These are phyloP conservation scores for Drosophila yakuba DNA, from an alignment of 1,140 invertebrate genomes.

Conservation along the genomic window DNA sequence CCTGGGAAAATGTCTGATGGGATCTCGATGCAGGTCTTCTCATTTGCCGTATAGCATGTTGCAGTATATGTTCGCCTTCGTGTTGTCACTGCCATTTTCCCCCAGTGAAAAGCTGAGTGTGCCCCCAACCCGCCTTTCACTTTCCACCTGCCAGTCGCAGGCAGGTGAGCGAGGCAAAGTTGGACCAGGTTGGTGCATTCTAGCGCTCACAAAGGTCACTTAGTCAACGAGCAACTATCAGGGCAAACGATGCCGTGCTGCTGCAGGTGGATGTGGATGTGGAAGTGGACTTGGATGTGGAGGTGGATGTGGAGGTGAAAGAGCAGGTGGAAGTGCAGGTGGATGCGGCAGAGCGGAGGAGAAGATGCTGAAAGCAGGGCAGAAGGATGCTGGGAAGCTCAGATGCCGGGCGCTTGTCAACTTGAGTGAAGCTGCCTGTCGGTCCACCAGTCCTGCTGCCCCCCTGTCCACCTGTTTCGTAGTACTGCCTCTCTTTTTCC, in stretches of 20 bases:
- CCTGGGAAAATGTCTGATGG: background rate
- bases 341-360: constrained; percentile 5
- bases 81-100: constrained; percentile 1
- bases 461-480: too few species aligned
- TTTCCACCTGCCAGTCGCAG: constrained; percentile 51
- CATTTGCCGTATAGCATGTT: background rate
- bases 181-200: constrained; percentile 64
- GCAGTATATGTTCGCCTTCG: background rate
- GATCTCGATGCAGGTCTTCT: background rate
- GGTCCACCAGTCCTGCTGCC: constrained; percentile 20
- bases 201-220: constrained; percentile 76
- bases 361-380: constrained; percentile 46
- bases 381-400: constrained; percentile 20
- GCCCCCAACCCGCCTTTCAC: constrained; percentile 10
- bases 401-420: constrained; percentile 57
- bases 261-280: constrained; percentile 28
- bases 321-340: constrained; percentile 6
- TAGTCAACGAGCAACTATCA: constrained; percentile 74
- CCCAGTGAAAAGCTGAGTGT: constrained; percentile 22
- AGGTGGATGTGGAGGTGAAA: constrained; percentile 14
- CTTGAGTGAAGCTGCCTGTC: constrained; percentile 62
- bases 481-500: background rate
- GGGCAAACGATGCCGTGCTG: constrained; percentile 49
- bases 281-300: constrained; percentile 2
- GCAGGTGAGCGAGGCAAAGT: constrained; percentile 50